Conservation (phyloP, 2,113 vertebrate species). For the Vidua macroura region DNA sequence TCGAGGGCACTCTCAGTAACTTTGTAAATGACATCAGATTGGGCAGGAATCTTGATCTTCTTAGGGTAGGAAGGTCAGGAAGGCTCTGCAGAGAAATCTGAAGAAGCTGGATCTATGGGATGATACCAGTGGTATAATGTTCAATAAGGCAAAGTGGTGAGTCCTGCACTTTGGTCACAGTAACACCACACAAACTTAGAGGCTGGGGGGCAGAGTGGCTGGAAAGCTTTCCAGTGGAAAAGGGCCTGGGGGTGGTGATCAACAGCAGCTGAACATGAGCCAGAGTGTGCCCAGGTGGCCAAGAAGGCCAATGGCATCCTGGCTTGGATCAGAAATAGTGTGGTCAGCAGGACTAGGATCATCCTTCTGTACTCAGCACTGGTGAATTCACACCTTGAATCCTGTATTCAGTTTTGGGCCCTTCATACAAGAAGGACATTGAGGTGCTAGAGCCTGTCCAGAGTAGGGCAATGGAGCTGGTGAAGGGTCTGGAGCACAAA, state of each 20-base stretch:
- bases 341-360: neutral
- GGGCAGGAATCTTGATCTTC: neutral
- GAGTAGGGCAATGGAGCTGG: neutral
- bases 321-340: neutral
- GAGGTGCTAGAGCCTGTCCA: neutral
- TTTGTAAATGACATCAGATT: neutral
- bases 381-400: neutral
- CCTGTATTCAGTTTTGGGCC: neutral
- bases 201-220: neutral
- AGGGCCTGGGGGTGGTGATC: neutral
- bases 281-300: neutral
- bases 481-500: neutral
- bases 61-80: neutral
- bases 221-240: neutral
- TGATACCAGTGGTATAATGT: rapidly evolving
- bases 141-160: rapidly evolving
- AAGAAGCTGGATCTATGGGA: neutral
- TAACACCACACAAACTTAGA: neutral
- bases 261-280: neutral
- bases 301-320: neutral
- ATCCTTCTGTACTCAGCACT: neutral
- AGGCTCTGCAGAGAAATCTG: neutral
- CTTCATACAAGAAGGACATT: neutral
- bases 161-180: neutral
- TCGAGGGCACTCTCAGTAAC: neutral